These are phyloP conservation scores for Danio jaintianensis DNA, from an alignment of 2,797 vertebrate genomes.

Conservation along the genomic window DNA sequence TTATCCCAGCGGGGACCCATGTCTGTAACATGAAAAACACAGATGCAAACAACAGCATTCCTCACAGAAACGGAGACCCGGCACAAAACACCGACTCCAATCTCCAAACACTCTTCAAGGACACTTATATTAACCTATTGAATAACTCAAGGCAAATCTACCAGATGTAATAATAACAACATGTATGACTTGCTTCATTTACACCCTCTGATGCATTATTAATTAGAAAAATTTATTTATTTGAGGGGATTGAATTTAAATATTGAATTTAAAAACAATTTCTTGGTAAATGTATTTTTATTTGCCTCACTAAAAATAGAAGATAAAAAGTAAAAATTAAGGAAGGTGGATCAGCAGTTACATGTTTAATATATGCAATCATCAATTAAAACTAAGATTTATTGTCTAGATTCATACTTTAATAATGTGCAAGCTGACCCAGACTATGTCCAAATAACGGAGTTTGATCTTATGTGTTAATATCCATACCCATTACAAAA, in stretches of 20 bases:
- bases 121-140: background rate
- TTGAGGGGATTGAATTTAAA: no score
- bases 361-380: background rate
- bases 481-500: no score
- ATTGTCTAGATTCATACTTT: no score
- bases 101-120: constrained; percentile 47
- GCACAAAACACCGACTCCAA: constrained; percentile 63
- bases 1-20: constrained; percentile 85
- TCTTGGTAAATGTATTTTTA: background rate
- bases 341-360: background rate
- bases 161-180: background rate
- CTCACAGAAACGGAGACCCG: constrained; percentile 78
- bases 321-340: background rate
- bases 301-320: background rate
- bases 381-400: no score
- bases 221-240: no score
- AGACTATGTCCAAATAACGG: no score
- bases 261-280: background rate
- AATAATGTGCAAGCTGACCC: no score
- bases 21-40: constrained; percentile 90
- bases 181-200: background rate
- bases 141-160: constrained; percentile 22
- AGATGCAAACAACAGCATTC: constrained; percentile 88
- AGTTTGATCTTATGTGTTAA: no score
- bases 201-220: constrained; percentile 4